Conservation (phyloP, 2,797 vertebrate species). For the Notolepis coatsorum region DNA sequence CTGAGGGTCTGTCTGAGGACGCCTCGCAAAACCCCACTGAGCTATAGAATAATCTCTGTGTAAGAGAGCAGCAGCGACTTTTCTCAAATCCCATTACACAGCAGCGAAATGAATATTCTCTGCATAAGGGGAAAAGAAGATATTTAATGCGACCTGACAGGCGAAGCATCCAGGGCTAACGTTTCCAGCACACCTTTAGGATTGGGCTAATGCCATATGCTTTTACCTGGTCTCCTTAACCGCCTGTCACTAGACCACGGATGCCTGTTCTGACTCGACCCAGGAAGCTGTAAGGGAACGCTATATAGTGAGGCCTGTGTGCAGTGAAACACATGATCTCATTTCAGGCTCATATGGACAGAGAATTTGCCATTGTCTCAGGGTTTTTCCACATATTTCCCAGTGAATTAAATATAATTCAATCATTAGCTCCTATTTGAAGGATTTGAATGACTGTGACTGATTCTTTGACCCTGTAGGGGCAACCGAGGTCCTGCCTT, state of each 20-base stretch:
- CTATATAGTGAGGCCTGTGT: neutral
- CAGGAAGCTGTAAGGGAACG: neutral
- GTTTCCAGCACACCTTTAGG: constrained; percentile 49
- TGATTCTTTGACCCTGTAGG: constrained; percentile 33
- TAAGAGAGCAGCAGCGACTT: constrained; percentile 60
- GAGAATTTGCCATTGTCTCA: constrained; percentile 20
- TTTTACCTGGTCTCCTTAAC: constrained; percentile 42
- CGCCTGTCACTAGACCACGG: constrained; percentile 35
- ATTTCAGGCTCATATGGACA: constrained; percentile 12
- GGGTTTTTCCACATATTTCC: constrained; percentile 3
- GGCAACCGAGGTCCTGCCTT: constrained; percentile 16
- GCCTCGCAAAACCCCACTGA: constrained; percentile 61
- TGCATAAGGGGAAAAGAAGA: constrained; percentile 47
- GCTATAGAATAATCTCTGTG: constrained; percentile 62
- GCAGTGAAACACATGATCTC: constrained; percentile 4
- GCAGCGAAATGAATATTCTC: constrained; percentile 50
- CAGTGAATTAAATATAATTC: constrained; percentile 22
- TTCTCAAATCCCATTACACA: constrained; percentile 69
- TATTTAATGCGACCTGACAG: constrained; percentile 60
- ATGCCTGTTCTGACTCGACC: constrained; percentile 17
- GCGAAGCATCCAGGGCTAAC: constrained; percentile 24
- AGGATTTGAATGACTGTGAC: constrained; percentile 20
- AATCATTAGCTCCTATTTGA: constrained; percentile 26
- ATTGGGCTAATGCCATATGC: constrained; percentile 33
- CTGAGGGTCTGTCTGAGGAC: constrained; percentile 64